Evolutionary conservation across 2,113 vertebrate genomes (phyloP), one percentile per base, ranked within the genome.

Genomic region (Neotragus pygmaeus): DNA sequence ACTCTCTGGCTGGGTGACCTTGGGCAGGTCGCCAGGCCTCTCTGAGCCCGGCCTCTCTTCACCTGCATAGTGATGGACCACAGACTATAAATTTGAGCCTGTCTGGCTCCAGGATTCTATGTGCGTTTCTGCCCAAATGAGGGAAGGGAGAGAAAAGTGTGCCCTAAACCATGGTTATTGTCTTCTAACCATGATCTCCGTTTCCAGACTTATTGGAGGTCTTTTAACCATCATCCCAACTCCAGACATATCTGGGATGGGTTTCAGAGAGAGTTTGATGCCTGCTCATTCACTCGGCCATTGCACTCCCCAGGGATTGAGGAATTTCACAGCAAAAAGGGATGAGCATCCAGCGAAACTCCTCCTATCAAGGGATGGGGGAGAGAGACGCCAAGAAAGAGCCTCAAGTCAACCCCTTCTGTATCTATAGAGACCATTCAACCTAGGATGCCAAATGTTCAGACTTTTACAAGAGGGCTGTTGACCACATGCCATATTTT

Each of bases 281-380:
- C 3, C 77, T 27, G 28, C 77, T 82, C 49, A 23, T 5, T 47
- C 39, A n/a, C 73, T 70, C 14, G 19, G 80, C 36, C 73, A 15
- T 0, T 1, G 30, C 39, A 21, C 23, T 47, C 58, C 58, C 39
- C 43, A 6, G 7, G 66, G 77, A 39, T 8, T 2, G 6, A 62
- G 47, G 66, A 13, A n/a, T 43, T 62, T 30, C 57, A 28, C 0
- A 21, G 64, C 87, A 49, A 87, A 82, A 39, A 58, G 58, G 0
- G 39, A 49, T 13, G 21, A 80, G 8, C 14, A 12, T n/a, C 55
- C 25, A 30, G 75, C 2, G 43, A 49, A 47, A 43, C 70, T 33
- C 2, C 10, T 7, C 9, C 28, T 25, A 6, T 15, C 7, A 19
- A 73, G 73, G 23, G 33, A 6, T 36, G 0, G 23, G 51, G 28